Evolutionary conservation across 2,888 invertebrate species (phyloP).

Genomic region (Rhimphoctona megacephalus): DNA sequence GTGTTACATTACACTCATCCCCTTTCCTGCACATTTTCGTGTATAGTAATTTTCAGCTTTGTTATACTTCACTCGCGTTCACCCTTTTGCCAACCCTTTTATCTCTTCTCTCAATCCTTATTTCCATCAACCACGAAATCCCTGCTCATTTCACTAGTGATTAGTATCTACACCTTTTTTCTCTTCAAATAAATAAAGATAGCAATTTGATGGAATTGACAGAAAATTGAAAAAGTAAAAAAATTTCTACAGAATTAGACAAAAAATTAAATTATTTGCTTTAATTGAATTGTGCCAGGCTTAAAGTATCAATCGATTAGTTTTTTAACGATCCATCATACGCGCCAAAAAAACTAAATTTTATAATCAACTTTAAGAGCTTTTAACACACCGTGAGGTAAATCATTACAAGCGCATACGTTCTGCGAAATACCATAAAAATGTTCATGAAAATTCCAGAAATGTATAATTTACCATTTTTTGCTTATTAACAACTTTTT

Average conservation of each 20-base stretch:
- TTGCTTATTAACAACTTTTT: too few relatives aligned
- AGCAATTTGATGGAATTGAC: neutral
- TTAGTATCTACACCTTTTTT: neutral
- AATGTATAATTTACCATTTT: too few relatives aligned
- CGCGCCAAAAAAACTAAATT: too few relatives aligned
- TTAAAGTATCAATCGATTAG: too few relatives aligned
- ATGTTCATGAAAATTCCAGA: too few relatives aligned
- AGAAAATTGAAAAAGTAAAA: neutral
- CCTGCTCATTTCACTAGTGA: constrained; percentile 1
- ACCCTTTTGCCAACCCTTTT: neutral
- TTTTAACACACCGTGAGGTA: too few relatives aligned
- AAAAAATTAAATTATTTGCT: neutral
- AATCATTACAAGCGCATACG: too few relatives aligned
- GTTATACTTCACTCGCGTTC: constrained; percentile 23
- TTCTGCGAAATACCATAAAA: too few relatives aligned
- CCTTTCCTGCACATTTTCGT: neutral
- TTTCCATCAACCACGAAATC: neutral
- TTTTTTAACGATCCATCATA: too few relatives aligned
- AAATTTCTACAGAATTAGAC: neutral
- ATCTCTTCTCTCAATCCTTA: constrained; percentile 3
- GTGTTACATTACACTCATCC: neutral
- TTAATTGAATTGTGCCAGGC: neutral
- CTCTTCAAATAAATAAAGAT: too few relatives aligned
- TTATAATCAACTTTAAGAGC: too few relatives aligned
- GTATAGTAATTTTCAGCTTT: constrained; percentile 45